Percentiles rank a stretch among this genome's conserved stretches.
Conservation (phyloP, 2,113 vertebrate genomes). For the Ictalurus furcatus region DNA sequence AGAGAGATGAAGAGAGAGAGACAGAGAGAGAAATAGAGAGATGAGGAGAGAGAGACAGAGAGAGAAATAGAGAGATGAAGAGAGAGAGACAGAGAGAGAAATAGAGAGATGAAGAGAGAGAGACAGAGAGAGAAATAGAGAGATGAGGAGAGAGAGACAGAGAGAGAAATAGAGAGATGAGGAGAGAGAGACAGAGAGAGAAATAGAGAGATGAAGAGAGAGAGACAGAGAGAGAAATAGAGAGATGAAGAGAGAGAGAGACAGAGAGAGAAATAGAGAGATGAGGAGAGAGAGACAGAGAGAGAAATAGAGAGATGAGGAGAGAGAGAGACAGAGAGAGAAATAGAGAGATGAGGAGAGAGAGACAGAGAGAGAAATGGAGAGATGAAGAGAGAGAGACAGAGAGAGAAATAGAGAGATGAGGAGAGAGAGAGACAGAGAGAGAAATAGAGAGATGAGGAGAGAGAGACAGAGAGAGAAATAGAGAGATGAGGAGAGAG, state of each 20-base stretch:
- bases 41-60: no score
- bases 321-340: background rate
- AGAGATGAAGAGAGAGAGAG: background rate
- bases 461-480: background rate
- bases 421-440: constrained; percentile 35
- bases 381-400: background rate
- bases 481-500: constrained; percentile 16
- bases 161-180: background rate
- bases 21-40: no score
- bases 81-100: background rate
- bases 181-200: background rate
- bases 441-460: constrained; percentile 55
- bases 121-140: no score
- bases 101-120: background rate
- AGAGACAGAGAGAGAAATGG: background rate
- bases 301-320: no score
- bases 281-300: background rate
- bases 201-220: background rate
- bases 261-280: no score
- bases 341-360: no score
- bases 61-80: background rate
- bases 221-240: background rate
- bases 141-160: background rate
- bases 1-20: background rate
- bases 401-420: background rate